These are phyloP conservation scores for Vireo altiloquus DNA, from an alignment of 2,113 vertebrate genomes.

Conservation along the genomic window DNA sequence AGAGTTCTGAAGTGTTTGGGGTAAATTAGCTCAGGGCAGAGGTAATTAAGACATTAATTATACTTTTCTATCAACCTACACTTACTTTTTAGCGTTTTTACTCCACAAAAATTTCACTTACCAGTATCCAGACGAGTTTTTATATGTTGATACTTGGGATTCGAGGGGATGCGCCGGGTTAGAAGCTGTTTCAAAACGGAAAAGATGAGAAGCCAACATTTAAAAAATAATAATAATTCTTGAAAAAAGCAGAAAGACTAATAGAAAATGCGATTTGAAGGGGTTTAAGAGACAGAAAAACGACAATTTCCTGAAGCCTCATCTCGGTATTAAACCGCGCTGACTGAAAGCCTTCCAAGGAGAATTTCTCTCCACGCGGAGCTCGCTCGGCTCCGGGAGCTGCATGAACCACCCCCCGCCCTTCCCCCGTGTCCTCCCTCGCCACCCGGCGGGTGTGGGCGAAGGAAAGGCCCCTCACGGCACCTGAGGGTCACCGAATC, in stretches of 20 bases:
- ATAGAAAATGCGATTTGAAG: not conserved
- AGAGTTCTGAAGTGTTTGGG: accelerated
- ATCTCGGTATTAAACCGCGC: not conserved
- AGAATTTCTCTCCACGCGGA: not conserved
- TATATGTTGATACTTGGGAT: conserved; percentile 86
- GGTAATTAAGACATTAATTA: not conserved
- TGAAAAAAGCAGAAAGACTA: accelerated
- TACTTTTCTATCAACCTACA: accelerated
- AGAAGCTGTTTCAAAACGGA: conserved; percentile 73
- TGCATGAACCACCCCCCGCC: not conserved
- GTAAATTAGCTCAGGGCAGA: not conserved
- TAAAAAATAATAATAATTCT: not conserved
- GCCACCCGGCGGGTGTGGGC: accelerated
- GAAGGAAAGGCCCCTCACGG: not conserved
- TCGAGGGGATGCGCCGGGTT: conserved; percentile 84
- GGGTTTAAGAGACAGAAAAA: not conserved
- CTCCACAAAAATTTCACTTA: conserved; percentile 3
- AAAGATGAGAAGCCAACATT: not conserved
- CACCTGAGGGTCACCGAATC: not conserved
- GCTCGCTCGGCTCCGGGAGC: not conserved
- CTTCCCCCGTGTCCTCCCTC: not conserved
- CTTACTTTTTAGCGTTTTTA: accelerated
- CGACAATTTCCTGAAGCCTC: not conserved
- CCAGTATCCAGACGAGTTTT: conserved; percentile 91
- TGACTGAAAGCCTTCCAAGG: not conserved